These are phyloP conservation scores for Chaenocephalus aceratus DNA, from an alignment of 2,113 vertebrate genomes.

Conservation along the genomic window DNA sequence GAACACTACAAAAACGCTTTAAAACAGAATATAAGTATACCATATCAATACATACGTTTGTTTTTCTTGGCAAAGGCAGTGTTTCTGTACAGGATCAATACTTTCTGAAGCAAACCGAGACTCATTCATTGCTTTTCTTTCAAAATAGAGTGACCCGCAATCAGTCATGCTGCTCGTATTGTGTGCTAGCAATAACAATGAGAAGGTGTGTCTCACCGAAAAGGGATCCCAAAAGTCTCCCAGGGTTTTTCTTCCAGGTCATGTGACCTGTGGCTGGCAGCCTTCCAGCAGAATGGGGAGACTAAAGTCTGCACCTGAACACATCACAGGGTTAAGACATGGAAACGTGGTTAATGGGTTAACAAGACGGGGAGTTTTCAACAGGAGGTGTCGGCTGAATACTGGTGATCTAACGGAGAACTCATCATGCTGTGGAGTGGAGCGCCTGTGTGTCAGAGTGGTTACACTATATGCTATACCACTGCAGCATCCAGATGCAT, in stretches of 20 bases:
- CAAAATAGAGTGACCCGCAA: neutral
- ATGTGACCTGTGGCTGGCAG: conserved; percentile 84
- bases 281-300: conserved; percentile 70
- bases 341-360: neutral
- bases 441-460: neutral
- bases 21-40: neutral
- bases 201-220: conserved; percentile 73
- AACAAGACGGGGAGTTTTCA: too few species aligned
- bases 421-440: accelerated
- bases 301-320: conserved; percentile 45
- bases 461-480: neutral
- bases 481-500: neutral
- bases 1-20: neutral
- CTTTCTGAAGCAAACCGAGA: conserved; percentile 1
- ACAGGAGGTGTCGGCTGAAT: too few species aligned
- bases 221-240: conserved; percentile 81
- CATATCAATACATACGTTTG: neutral
- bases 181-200: conserved; percentile 3
- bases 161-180: conserved; percentile 16
- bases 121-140: neutral
- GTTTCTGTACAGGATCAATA: conserved; percentile 14
- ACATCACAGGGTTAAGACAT: conserved; percentile 2
- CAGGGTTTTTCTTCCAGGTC: conserved; percentile 85
- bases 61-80: neutral
- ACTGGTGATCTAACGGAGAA: neutral